Conservation (phyloP, 2,888 invertebrate species). For the Thera britannica region DNA sequence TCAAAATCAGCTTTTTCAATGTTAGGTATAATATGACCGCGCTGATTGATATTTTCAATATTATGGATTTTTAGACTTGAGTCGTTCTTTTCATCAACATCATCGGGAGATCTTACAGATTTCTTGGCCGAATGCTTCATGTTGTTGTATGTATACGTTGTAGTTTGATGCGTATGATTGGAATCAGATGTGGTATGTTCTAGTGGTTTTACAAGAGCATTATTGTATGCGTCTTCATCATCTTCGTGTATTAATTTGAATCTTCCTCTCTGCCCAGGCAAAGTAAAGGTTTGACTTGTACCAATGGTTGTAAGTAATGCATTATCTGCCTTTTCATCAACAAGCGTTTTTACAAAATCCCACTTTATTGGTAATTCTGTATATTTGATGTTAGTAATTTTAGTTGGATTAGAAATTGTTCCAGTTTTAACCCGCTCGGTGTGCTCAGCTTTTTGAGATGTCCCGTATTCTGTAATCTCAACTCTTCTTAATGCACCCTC, state of each 20-base stretch:
- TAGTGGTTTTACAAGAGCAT: constrained; percentile 1
- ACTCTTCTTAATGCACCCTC: not conserved
- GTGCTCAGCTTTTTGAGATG: constrained; percentile 1
- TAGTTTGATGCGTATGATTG: not conserved
- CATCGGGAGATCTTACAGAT: not conserved
- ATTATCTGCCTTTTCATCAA: not conserved
- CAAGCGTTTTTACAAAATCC: not conserved
- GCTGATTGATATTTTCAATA: constrained; percentile 4
- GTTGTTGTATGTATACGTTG: not conserved
- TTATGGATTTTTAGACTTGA: not conserved
- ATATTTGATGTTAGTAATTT: constrained; percentile 8
- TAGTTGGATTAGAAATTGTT: not conserved
- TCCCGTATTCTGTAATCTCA: not conserved
- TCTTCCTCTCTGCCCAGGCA: constrained; percentile 23
- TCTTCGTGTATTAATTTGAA: constrained; percentile 27
- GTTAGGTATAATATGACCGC: not conserved
- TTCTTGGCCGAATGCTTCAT: not conserved
- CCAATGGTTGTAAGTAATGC: constrained; percentile 8
- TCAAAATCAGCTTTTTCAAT: not conserved
- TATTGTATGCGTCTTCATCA: constrained; percentile 6
- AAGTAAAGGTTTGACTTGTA: constrained; percentile 23
- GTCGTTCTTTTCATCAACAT: not conserved
- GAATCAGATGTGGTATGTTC: constrained; percentile 11
- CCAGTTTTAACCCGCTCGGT: constrained; percentile 4
- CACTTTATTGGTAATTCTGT: constrained; percentile 15